Evolutionary conservation across 1,140 invertebrate species (phyloP), one percentile per base, ranked within the genome.

Genomic region (Camponotus vicinus): DNA sequence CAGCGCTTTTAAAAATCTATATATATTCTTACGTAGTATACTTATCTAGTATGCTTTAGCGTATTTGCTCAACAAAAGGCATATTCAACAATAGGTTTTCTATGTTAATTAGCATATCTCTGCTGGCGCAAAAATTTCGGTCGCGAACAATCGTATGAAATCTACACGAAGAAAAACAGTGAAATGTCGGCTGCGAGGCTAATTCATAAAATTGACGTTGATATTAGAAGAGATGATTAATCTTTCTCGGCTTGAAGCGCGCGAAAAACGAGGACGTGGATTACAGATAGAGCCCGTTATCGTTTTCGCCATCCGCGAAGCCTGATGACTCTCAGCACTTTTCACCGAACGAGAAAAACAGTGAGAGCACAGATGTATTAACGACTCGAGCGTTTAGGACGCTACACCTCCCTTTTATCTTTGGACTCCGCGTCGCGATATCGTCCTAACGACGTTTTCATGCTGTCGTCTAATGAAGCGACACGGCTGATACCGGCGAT

Each of bases 221-320:
- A 67, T 78, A 78, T 66, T 40, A 70, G 13, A 27, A 27, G 73
- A 7, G 73, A 67, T 77, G 73, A 85, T 85, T 85, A 85, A 85
- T 85, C 61, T 66, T 40, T 34, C 5, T 13, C 2, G 37, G 61
- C 45, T n/a, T 55, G 34, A 32, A 52, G 64, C 42, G 52, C 27
- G 27, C 21, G 71, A 52, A 85, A 42, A 69, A 75, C 34, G 37
- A 11, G 42, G 15, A 64, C 27, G 71, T 21, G 82, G n/a, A 37
- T 55, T 21, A 27, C 13, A 34, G 42, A 64, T 32, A 52, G 13
- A 27, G 13, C 15, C 13, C n/a, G 45, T 82, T 84, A 84, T 84
- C 71, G 55, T 83, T 18, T 49, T 42, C 27, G 27, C 78, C n/a
- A 63, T 52, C 37, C 34, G 18, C n/a, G 32, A 59, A 59, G 2